phyloP scores from a whole-genome alignment of 2,113 vertebrate species.

The mouse (Mus musculus) region GRCm39 chr3:53176001-53176500 shows the following conservation, averaged over 20 bases:
- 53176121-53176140: not conserved
- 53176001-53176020: not conserved
- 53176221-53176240: not conserved
- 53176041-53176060: not conserved
- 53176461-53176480: not conserved
- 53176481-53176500: not conserved
- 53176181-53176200: not conserved
- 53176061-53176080: not conserved
- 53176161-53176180: not conserved
- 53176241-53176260: not conserved
- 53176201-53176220: not conserved
- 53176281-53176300: not conserved
- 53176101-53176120: not conserved
- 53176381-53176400: not conserved
- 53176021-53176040: not conserved
- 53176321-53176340: not conserved
- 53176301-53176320: not conserved
- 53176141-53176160: not conserved
- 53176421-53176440: rapidly evolving
- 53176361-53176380: not conserved
- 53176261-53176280: not conserved
- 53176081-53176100: not conserved
- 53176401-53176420: not conserved
- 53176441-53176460: not conserved
- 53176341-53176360: not conserved